These are phyloP conservation scores for Rhinogobius similis DNA, from an alignment of 2,113 vertebrate species.

Conservation along the genomic window DNA sequence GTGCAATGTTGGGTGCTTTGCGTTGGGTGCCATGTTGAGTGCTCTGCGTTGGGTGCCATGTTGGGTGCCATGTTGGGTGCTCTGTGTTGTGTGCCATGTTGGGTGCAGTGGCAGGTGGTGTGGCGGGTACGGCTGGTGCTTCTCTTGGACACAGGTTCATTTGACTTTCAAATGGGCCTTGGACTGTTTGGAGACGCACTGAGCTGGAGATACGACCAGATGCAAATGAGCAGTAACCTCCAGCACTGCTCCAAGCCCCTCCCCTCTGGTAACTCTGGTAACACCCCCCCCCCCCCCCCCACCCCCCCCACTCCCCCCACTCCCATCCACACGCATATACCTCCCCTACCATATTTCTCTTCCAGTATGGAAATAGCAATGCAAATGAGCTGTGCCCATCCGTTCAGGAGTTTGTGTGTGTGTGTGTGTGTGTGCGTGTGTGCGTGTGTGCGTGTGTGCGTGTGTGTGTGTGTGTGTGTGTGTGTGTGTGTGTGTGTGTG, in stretches of 20 bases:
- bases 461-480: too few species aligned
- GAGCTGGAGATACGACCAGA: slow-evolving; percentile 80
- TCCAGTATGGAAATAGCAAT: slow-evolving; percentile 96
- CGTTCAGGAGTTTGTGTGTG: too few species aligned
- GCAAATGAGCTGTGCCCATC: slow-evolving; percentile 81
- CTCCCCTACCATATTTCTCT: slow-evolving; percentile 55
- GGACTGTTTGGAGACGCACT: slow-evolving; percentile 68
- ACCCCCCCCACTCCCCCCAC: too few species aligned
- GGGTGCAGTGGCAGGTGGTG: not conserved
- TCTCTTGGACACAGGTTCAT: slow-evolving; percentile 61
- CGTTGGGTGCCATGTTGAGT: not conserved
- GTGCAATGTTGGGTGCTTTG: too few species aligned
- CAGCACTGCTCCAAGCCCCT: slow-evolving; percentile 50
- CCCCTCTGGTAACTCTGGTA: slow-evolving; percentile 57
- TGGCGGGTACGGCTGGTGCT: not conserved
- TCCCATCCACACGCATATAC: too few species aligned
- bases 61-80: not conserved
- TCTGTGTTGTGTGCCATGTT: not conserved
- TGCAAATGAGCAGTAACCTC: slow-evolving; percentile 82
- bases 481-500: too few species aligned
- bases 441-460: too few species aligned
- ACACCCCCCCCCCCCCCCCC: slow-evolving; percentile 3
- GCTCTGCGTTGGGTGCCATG: not conserved
- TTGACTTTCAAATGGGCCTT: slow-evolving; percentile 93
- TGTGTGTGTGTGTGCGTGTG: too few species aligned